phyloP scores from a whole-genome alignment of 2,113 vertebrate species.

The Corythaeola cristata region DNA sequence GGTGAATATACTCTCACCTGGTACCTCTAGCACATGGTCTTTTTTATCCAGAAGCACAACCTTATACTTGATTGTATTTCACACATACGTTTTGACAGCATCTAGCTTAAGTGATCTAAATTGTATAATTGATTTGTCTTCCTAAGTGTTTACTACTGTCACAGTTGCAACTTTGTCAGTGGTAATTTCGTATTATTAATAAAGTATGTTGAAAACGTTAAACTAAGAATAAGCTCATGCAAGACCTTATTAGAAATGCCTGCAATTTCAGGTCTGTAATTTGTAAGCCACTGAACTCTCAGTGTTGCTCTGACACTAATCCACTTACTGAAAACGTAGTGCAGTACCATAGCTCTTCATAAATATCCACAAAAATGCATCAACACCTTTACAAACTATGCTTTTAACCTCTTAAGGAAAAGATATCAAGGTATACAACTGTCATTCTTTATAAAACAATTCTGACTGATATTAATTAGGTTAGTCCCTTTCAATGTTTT shows the following conservation, averaged over 20 bases:
- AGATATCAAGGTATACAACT: neutral
- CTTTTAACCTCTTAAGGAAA: neutral
- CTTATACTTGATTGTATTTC: neutral
- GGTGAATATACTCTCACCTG: neutral
- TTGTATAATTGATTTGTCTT: neutral
- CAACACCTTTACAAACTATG: neutral
- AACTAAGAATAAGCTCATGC: neutral
- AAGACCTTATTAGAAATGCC: neutral
- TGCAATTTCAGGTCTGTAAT: neutral
- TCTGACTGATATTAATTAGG: neutral
- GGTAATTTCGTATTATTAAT: neutral
- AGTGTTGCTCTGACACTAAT: neutral
- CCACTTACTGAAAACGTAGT: neutral
- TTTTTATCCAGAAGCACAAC: neutral
- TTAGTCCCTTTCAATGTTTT: neutral
- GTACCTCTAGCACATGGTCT: rapidly evolving
- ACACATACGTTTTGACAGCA: neutral
- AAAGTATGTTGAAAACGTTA: neutral
- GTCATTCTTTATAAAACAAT: neutral
- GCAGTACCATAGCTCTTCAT: neutral
- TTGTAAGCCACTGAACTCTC: neutral
- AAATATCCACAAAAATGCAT: neutral
- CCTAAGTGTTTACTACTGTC: neutral
- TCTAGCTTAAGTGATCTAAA: neutral
- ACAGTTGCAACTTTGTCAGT: neutral